Evolutionary conservation across 1,140 invertebrate genomes (phyloP), one percentile per base, ranked within the genome.

Genomic region (Onthophagus taurus): DNA sequence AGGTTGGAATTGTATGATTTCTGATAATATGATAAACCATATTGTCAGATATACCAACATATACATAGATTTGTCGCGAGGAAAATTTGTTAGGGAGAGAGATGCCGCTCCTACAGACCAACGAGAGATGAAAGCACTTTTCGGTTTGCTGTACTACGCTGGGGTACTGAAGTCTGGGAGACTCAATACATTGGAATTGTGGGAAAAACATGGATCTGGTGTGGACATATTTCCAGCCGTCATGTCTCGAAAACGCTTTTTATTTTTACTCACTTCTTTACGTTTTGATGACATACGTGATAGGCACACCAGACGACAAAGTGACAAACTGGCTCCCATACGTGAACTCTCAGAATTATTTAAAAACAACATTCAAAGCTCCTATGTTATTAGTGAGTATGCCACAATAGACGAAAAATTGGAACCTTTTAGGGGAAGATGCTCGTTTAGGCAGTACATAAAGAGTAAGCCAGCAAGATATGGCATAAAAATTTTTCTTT

Each of bases 391-490:
- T n/a, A n/a, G n/a, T n/a, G n/a, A n/a, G n/a, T n/a, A n/a, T n/a
- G n/a, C n/a, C n/a, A n/a, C n/a, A n/a, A n/a, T n/a, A n/a, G n/a
- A n/a, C n/a, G n/a, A n/a, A n/a, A n/a, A n/a, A n/a, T n/a, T 46
- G 35, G 23, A 41, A 29, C 16, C 44, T 4, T 39, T 46, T 33
- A 4, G 43, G 12, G 31, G 43, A 13, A 3, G 4, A 29, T n/a
- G 44, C 17, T 8, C 3, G 7, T 45, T 45, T 16, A 33, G 14
- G 13, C 37, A 42, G 20, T 39, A 38, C n/a, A 33, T 47, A 3
- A 11, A n/a, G 4, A 31, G 24, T 31, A 42, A 47, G 17, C 38
- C n/a, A n/a, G 18, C 17, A 42, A 47, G 34, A 34, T 47, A 47
- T 34, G 45, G 36, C 3, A 17, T 42, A 11, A 47, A 31, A 21